Evolutionary conservation across 2,113 vertebrate genomes (phyloP), one percentile per base, ranked within the genome.

Genomic region (Atherinomorus stipes): DNA sequence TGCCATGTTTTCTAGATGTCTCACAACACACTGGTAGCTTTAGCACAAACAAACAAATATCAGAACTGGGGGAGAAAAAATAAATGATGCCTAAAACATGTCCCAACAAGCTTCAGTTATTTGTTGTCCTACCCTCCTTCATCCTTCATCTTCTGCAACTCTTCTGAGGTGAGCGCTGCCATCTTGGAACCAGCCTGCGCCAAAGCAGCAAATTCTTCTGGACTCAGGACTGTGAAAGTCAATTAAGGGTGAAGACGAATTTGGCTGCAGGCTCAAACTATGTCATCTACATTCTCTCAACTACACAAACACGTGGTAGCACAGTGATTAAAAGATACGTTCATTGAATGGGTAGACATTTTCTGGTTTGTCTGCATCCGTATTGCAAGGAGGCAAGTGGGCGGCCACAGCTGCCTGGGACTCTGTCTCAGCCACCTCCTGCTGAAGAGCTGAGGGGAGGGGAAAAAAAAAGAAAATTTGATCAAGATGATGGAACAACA

Each of bases 341-440:
- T 95, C 92, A 26, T 96, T 94, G 79, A 98, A 96, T 40, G 75
- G 91, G 88, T 99, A 99, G 19, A 98, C 95, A 0, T 95, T 64
- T 77, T 97, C 95, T 1, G 88, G 92, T 37, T 40, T 94, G 23
- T 91, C 64, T 0, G 96, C 96, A 0, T 94, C 90, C 49, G 86
- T 62, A 1, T 96, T 77, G 88, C 95, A 96, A 0, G 93, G 95
- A 0, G 97, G 98, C 11, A 99, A 93, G 74, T 94, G 95, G 12
- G 84, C 1, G 1, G 93, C 91, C 21, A 88, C 45, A 0, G 94
- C 91, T 19, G 81, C 87, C 37, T 94, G 93, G n/a, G 88, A 86
- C 69, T 94, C 92, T 2, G 88, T 79, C 4, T 95, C 92, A 28
- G 86, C 85, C 37, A 95, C 92, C 34, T 97, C 96, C 67, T 90